Percentiles rank a stretch among this genome's conserved stretches.
phyloP scores from a whole-genome alignment of 23 tunicate species.

The Clavelina lepadiformis region DNA sequence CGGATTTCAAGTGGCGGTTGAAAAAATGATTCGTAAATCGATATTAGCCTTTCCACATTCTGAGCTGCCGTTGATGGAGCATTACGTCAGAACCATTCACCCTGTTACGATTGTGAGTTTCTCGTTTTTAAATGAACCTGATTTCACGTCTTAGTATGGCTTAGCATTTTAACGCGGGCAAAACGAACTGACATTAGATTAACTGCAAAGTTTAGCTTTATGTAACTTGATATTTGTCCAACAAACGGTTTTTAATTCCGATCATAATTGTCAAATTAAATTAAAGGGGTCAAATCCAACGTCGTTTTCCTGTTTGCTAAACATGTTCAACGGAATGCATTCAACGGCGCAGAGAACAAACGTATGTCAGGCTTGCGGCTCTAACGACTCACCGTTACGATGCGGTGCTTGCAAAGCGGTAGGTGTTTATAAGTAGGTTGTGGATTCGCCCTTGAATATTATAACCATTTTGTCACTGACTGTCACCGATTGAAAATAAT shows the following conservation, averaged over 20 bases:
- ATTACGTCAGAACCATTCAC: constrained; percentile 55
- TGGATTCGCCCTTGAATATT: not conserved
- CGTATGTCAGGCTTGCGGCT: constrained; percentile 56
- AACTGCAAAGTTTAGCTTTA: no score
- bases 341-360: constrained; percentile 32
- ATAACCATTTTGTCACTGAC: not conserved
- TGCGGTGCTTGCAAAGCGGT: constrained; percentile 80
- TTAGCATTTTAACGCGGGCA: no score
- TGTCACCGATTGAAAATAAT: not conserved
- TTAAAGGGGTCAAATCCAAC: constrained; percentile 83
- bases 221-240: no score
- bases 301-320: constrained; percentile 51
- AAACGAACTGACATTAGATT: no score
- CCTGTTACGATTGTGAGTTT: constrained; percentile 48
- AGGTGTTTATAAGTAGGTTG: not conserved
- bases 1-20: constrained; percentile 57
- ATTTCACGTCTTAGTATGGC: not conserved
- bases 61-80: constrained; percentile 54
- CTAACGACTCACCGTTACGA: constrained; percentile 35
- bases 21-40: constrained; percentile 53
- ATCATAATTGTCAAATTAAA: no score
- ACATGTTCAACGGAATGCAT: constrained; percentile 60
- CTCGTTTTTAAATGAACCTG: not conserved
- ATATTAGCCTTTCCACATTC: constrained; percentile 49
- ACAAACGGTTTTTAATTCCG: no score